These are phyloP conservation scores for Uria aalge DNA, from an alignment of 2,113 vertebrate species.

Conservation along the genomic window DNA sequence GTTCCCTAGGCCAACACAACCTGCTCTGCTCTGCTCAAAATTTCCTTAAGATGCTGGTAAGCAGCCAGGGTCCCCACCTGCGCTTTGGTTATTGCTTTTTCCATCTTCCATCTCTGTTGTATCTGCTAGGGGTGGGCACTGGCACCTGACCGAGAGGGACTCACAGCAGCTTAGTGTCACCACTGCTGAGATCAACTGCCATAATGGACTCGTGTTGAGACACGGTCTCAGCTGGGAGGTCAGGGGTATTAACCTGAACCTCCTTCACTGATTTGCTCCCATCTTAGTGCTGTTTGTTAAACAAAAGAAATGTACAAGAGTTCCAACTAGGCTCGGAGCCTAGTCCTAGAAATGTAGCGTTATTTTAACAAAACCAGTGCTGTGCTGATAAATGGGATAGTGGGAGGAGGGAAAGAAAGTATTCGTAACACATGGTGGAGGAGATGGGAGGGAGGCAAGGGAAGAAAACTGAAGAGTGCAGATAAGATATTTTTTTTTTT, in stretches of 20 bases:
- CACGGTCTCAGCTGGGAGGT: neutral
- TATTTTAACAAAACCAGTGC: constrained; percentile 11
- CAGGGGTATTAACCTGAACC: neutral
- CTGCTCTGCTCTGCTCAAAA: neutral
- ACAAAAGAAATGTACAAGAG: neutral
- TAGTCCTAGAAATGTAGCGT: neutral
- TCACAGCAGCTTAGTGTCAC: neutral
- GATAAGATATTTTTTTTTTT: constrained; percentile 20
- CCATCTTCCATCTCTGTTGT: neutral
- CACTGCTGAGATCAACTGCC: neutral
- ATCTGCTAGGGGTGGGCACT: neutral
- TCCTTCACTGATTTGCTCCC: neutral
- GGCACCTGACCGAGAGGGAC: neutral
- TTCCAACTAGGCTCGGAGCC: neutral
- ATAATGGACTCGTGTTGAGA: neutral
- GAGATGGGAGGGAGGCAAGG: neutral
- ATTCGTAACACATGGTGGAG: neutral
- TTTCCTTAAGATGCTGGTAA: neutral
- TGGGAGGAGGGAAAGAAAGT: constrained; percentile 5
- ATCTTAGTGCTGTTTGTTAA: neutral
- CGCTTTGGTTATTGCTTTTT: neutral
- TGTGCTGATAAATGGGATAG: neutral
- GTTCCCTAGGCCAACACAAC: neutral
- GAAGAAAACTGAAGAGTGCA: constrained; percentile 6
- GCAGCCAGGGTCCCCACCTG: neutral